Evolutionary conservation across 2,113 vertebrate genomes (phyloP).

Genomic region (Sylvietta virens): DNA sequence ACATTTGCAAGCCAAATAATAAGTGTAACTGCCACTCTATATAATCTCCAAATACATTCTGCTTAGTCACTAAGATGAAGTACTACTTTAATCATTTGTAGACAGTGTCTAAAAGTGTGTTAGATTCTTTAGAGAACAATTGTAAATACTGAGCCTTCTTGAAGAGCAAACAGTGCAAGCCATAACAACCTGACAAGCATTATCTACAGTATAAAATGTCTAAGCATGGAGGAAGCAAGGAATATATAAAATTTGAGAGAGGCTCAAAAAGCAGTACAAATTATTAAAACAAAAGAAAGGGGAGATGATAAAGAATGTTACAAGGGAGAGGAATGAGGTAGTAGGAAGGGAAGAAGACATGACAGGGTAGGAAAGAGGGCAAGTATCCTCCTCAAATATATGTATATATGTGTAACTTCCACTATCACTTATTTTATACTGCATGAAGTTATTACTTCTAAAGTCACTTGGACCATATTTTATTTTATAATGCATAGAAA

Average conservation of each 20-base stretch:
- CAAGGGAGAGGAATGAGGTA: neutral
- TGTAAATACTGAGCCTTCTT: neutral
- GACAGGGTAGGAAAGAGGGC: neutral
- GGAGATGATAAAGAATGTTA: neutral
- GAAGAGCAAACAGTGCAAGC: neutral
- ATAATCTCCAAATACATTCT: slow-evolving; percentile 10
- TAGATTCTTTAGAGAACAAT: neutral
- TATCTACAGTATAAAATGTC: neutral
- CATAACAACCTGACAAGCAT: neutral
- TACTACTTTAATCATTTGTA: neutral
- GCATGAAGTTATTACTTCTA: neutral
- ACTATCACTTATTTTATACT: neutral
- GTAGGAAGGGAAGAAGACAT: neutral
- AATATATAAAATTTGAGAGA: neutral
- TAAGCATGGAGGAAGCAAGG: neutral
- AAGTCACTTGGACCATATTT: neutral
- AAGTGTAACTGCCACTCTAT: neutral
- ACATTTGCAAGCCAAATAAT: neutral
- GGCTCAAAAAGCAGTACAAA: neutral
- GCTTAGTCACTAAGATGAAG: slow-evolving; percentile 39
- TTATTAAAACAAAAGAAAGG: neutral
- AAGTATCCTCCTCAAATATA: neutral
- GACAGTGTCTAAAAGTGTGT: neutral
- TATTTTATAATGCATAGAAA: neutral
- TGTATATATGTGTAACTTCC: neutral